A percentile compares a stretch with the other conserved stretches of the same genome.
These are phyloP conservation scores for Anisognathus igniventris DNA, from an alignment of 2,797 vertebrate species.

Conservation along the genomic window DNA sequence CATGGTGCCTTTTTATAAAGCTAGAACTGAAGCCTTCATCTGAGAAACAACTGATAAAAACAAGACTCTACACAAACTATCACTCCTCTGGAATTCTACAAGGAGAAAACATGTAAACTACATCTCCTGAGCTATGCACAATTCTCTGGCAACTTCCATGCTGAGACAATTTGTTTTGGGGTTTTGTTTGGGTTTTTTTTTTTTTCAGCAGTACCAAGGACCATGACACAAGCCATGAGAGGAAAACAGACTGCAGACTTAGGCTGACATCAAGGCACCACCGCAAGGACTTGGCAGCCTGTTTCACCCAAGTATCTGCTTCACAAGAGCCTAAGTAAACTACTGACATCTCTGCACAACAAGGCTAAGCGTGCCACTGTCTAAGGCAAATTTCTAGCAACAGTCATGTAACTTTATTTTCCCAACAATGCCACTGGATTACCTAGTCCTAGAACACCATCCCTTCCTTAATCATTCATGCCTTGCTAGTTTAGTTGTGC, in stretches of 20 bases:
- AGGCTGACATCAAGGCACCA: not conserved
- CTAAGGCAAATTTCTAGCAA: not conserved
- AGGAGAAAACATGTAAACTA: not conserved
- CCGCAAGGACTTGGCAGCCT: not conserved
- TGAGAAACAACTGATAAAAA: not conserved
- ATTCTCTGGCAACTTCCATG: not conserved
- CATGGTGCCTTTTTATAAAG: not conserved
- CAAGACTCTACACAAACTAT: not conserved
- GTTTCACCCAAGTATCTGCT: not conserved
- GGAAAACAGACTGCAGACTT: not conserved
- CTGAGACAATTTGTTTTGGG: not conserved
- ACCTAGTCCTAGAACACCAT: not conserved
- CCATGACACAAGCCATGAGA: not conserved
- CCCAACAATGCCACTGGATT: not conserved
- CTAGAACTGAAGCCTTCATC: not conserved
- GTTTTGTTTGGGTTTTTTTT: not conserved
- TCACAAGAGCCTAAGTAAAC: not conserved
- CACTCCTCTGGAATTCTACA: not conserved
- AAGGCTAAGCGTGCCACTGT: accelerated
- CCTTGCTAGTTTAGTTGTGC: not conserved
- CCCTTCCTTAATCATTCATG: not conserved
- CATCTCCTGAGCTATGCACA: not conserved
- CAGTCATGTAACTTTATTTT: not conserved
- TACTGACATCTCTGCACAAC: not conserved
- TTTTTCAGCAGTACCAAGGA: not conserved